Evolutionary conservation across 2,888 invertebrate species (phyloP).

Genomic region (Rhamnusium bicolor): DNA sequence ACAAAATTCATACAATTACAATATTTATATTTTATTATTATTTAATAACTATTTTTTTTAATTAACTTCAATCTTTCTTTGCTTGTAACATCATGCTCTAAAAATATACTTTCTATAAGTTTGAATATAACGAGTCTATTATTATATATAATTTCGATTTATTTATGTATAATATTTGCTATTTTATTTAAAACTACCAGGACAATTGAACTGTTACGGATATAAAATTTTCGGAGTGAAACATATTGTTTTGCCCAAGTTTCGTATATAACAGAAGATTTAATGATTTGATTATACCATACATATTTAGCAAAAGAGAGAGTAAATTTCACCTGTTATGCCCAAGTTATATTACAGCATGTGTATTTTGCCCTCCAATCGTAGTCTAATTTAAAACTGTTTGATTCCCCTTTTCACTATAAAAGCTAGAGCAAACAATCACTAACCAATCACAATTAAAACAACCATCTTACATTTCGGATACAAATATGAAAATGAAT

Average conservation of each 20-base stretch:
- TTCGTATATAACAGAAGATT: slow-evolving; percentile 19
- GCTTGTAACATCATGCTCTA: slow-evolving; percentile 11
- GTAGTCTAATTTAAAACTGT: slow-evolving; percentile 7
- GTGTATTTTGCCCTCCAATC: slow-evolving; percentile 16
- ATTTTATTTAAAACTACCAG: neutral
- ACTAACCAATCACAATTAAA: slow-evolving; percentile 22
- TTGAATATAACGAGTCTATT: neutral
- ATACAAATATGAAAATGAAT: slow-evolving; percentile 40
- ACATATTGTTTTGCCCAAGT: neutral
- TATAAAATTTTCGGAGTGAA: slow-evolving; percentile 9
- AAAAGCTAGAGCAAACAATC: slow-evolving; percentile 36
- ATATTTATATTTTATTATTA: neutral
- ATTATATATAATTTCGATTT: neutral
- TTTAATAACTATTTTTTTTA: neutral
- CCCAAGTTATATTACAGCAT: slow-evolving; percentile 23
- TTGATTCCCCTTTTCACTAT: slow-evolving; percentile 34
- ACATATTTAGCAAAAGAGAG: slow-evolving; percentile 30
- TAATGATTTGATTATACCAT: slow-evolving; percentile 30
- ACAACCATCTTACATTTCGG: slow-evolving; percentile 21
- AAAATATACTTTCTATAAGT: slow-evolving; percentile 1
- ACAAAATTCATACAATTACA: too few species aligned
- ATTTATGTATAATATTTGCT: slow-evolving; percentile 3
- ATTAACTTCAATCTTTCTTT: neutral
- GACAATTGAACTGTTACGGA: slow-evolving; percentile 4
- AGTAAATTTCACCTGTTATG: slow-evolving; percentile 33